Evolutionary conservation across 35 echinoderm and acorn worm species (phyloP).

Genomic region (Patiria miniata): DNA sequence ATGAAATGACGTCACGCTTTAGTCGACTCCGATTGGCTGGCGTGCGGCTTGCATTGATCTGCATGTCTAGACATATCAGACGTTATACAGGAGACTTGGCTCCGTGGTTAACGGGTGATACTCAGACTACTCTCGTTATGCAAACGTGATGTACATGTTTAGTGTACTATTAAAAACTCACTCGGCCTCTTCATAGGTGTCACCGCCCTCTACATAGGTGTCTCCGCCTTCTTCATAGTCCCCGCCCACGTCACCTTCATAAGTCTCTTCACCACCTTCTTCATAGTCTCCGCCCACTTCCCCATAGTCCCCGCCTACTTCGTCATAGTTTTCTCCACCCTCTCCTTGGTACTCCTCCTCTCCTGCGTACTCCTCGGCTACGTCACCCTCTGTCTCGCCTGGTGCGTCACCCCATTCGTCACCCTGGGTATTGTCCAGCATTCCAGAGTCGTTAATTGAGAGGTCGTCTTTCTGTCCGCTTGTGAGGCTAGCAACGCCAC

Average conservation of each 20-base stretch:
- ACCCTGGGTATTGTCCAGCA: conserved; percentile 19
- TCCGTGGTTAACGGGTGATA: no score
- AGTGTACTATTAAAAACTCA: no score
- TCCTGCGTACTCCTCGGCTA: neutral
- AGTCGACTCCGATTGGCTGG: no score
- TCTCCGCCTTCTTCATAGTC: neutral
- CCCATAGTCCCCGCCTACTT: neutral
- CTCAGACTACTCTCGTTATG: no score
- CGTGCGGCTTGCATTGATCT: no score
- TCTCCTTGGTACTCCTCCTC: conserved; percentile 1
- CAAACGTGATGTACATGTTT: no score
- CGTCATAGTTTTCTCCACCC: conserved; percentile 1
- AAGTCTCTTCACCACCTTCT: neutral
- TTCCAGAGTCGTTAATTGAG: conserved; percentile 9
- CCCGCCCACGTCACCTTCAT: neutral
- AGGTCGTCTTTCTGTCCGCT: neutral
- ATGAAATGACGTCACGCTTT: no score
- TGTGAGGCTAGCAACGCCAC: neutral
- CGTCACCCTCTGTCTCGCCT: neutral
- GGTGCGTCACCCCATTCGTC: conserved; percentile 1
- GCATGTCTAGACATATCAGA: no score
- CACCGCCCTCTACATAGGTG: neutral
- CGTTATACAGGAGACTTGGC: no score
- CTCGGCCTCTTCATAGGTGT: no score
- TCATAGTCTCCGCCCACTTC: neutral